Percentiles rank a stretch among this genome's conserved stretches.
These are phyloP conservation scores for Scaptomyza parva DNA, from an alignment of 2,888 invertebrate genomes.

Conservation along the genomic window DNA sequence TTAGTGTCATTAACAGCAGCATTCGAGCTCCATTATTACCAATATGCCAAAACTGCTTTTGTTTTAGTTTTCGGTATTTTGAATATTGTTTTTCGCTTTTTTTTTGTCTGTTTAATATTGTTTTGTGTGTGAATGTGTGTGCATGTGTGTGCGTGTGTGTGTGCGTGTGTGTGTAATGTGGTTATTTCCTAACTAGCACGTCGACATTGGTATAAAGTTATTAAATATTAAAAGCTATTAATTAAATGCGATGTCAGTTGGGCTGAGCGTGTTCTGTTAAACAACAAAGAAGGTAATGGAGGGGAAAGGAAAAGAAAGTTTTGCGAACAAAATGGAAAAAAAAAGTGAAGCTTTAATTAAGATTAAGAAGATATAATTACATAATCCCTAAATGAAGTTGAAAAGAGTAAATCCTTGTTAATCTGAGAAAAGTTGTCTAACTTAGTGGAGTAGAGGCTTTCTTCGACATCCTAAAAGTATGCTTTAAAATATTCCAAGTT, in stretches of 20 bases:
- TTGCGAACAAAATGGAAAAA: not conserved
- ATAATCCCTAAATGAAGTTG: too few species aligned
- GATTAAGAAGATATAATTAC: not conserved
- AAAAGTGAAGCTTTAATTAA: not conserved
- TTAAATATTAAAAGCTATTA: slow-evolving; percentile 67
- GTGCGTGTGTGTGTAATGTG: too few species aligned
- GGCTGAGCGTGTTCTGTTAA: slow-evolving; percentile 2
- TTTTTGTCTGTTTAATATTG: not conserved
- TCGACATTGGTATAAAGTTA: slow-evolving; percentile 30
- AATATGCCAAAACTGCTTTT: slow-evolving; percentile 4
- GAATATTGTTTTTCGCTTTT: slow-evolving; percentile 1
- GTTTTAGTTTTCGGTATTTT: too few species aligned
- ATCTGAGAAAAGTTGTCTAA: too few species aligned
- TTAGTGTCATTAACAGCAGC: not conserved
- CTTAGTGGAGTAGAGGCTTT: too few species aligned
- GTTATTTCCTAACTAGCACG: slow-evolving; percentile 30
- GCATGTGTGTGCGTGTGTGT: too few species aligned
- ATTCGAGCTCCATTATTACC: not conserved
- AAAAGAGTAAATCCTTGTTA: too few species aligned
- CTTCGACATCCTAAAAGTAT: too few species aligned
- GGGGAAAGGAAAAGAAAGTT: not conserved
- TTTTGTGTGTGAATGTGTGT: not conserved
- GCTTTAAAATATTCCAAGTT: too few species aligned
- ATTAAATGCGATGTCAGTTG: slow-evolving; percentile 45
- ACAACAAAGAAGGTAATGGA: not conserved